Base-by-base conservation (phyloP, 2,797 vertebrate species). In the Gallinago nigripennis region DNA sequence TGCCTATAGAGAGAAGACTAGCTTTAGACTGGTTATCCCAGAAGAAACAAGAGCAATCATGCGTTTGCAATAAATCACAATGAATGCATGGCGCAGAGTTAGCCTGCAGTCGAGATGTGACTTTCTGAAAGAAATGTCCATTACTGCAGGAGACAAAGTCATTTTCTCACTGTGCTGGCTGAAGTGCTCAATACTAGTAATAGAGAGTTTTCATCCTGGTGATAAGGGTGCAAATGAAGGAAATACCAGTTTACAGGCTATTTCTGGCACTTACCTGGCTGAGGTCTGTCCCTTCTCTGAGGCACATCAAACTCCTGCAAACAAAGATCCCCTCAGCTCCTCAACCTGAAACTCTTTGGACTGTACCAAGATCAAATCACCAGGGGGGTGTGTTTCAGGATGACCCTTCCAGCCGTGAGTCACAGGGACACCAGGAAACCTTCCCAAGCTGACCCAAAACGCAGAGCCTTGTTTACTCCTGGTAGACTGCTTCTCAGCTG, bases 271-370 rank as follows among this genome's bases (percentile, higher is more conserved):
- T 97, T 91, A 97, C 97, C 97, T 94, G 92, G 48, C 45, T 35
- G 75, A 60, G 31, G 18, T n/a, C 61, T 28, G 64, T 39, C 31
- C 41, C 66, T 16, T 87, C 89, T 90, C 86, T n/a, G 17, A 77
- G 85, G 69, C 97, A 95, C 96, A 48, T 12, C 66, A 28, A 94
- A 51, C 83, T 96, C 75, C 79, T 54, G 85, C 85, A 86, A 46
- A 79, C 64, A 21, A 24, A 12, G 23, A 53, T 88, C 90, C 81
- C 87, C 46, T 48, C 39, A 6, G 92, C 95, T 97, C 92, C 85
- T 96, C 81, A 97, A 92, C 92, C 97, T 96, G 97, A 88, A 97
- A 95, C 91, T 94, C 96, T 97, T 69, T 8, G 96, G 97, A 81
- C 95, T 96, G 97, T 96, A 96, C 96, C 97, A 98, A 90, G 30